A percentile compares a stretch with the other conserved stretches of the same genome.
These are phyloP conservation scores for Heliconius nattereri DNA, from an alignment of 1,140 invertebrate genomes.

Conservation along the genomic window DNA sequence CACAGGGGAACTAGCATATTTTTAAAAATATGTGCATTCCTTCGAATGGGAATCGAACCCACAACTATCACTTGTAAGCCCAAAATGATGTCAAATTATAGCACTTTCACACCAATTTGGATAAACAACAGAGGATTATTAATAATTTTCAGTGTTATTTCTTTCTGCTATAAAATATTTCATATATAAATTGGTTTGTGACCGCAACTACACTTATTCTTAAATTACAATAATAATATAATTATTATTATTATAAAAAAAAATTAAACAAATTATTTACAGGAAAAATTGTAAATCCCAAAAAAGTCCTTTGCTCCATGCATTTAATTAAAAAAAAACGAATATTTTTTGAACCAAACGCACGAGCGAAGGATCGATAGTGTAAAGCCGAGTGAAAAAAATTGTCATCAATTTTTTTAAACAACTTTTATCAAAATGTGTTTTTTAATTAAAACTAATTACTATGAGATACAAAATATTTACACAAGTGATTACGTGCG, in stretches of 20 bases:
- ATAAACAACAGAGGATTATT: background rate
- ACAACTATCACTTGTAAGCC: background rate
- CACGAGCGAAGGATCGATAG: background rate
- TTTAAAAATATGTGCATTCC: background rate
- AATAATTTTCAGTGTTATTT: background rate
- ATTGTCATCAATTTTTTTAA: background rate
- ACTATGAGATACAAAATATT: conserved; percentile 10
- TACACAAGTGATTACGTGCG: conserved; percentile 7
- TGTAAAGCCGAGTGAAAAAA: conserved; percentile 12
- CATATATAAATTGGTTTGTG: background rate
- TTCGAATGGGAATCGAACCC: background rate
- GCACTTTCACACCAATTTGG: no score
- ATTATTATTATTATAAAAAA: conserved; percentile 31
- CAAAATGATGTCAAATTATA: no score
- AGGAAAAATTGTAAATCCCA: conserved; percentile 35
- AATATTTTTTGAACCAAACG: background rate
- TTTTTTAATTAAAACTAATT: conserved; percentile 2
- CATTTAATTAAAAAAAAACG: background rate
- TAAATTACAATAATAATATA: conserved; percentile 50
- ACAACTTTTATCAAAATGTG: conserved; percentile 9
- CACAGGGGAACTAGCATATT: no score
- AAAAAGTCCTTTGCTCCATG: conserved; percentile 14
- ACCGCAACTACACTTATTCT: conserved; percentile 21
- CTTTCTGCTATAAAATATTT: background rate
- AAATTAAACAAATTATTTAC: conserved; percentile 55